phyloP scores from a whole-genome alignment of 2,888 invertebrate species.

The Elmis aenea region DNA sequence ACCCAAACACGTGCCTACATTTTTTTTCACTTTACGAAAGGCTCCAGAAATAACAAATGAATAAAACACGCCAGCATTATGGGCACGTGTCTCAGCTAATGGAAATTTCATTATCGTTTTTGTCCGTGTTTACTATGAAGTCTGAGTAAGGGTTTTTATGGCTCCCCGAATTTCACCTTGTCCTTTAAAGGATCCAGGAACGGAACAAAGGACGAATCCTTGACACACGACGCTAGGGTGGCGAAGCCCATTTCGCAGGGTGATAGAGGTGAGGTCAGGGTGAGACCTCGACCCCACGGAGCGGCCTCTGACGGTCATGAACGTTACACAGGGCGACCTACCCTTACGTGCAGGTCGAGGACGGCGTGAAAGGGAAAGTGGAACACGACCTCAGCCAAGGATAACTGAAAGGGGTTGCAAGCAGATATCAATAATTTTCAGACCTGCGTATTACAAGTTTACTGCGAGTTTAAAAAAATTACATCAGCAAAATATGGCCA shows the following conservation, averaged over 20 bases:
- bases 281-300: conserved; percentile 14
- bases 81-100: no score
- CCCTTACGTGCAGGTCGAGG: conserved; percentile 17
- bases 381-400: conserved; percentile 16
- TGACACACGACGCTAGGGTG: conserved; percentile 13
- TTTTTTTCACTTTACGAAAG: no score
- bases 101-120: no score
- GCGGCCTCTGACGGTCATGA: conserved; percentile 16
- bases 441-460: conserved; percentile 8
- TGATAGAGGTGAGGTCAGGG: conserved; percentile 19
- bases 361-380: conserved; percentile 10
- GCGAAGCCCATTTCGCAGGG: conserved; percentile 14
- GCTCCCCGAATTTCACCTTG: no score
- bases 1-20: no score
- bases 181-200: no score
- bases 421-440: conserved; percentile 8
- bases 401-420: conserved; percentile 4
- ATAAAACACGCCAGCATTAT: no score
- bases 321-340: conserved; percentile 16
- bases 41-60: no score
- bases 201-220: conserved; percentile 10
- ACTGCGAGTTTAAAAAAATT: no score
- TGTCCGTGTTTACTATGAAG: no score
- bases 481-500: no score
- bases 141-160: neutral